Percentiles rank a stretch among this genome's conserved stretches.
phyloP scores from a whole-genome alignment of 2,113 vertebrate genomes.

The Lepisosteus oculatus region DNA sequence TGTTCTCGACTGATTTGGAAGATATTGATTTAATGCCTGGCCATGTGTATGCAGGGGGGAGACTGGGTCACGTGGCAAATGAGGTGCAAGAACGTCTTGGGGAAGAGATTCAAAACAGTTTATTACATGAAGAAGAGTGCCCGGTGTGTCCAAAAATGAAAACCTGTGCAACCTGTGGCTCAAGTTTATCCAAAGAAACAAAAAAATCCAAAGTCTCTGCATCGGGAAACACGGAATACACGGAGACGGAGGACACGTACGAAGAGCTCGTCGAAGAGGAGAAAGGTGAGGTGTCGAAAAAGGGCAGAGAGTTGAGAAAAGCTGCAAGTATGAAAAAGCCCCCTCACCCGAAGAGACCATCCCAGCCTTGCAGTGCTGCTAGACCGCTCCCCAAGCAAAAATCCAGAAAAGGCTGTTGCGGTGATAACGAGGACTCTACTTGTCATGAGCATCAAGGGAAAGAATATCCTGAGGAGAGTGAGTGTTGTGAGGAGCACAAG shows the following conservation, averaged over 20 bases:
- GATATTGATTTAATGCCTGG: conserved; percentile 58
- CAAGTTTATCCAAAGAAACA: conserved; percentile 34
- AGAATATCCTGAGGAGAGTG: conserved; percentile 7
- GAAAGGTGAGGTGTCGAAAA: conserved; percentile 26
- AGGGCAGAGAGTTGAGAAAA: conserved; percentile 25
- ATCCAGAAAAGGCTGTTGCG: conserved; percentile 40
- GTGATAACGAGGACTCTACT: background rate
- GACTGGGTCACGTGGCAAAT: background rate
- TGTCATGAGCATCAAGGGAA: conserved; percentile 16
- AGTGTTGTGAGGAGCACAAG: conserved; percentile 31
- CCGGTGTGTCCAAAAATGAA: conserved; percentile 33
- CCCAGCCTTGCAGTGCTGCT: conserved; percentile 10
- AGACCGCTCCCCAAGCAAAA: conserved; percentile 36
- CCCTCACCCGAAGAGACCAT: conserved; percentile 31
- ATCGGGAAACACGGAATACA: conserved; percentile 31
- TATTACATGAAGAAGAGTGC: conserved; percentile 34
- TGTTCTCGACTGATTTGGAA: conserved; percentile 68
- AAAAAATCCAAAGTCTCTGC: conserved; percentile 31
- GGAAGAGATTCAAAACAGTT: background rate
- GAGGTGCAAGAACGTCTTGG: background rate
- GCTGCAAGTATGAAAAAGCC: conserved; percentile 44
- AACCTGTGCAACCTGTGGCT: conserved; percentile 59
- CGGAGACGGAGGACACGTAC: conserved; percentile 47
- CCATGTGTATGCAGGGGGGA: conserved; percentile 36
- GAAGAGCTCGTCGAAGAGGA: conserved; percentile 40